Conservation (phyloP, 2,888 invertebrate genomes). For the Plebejus melissa region DNA sequence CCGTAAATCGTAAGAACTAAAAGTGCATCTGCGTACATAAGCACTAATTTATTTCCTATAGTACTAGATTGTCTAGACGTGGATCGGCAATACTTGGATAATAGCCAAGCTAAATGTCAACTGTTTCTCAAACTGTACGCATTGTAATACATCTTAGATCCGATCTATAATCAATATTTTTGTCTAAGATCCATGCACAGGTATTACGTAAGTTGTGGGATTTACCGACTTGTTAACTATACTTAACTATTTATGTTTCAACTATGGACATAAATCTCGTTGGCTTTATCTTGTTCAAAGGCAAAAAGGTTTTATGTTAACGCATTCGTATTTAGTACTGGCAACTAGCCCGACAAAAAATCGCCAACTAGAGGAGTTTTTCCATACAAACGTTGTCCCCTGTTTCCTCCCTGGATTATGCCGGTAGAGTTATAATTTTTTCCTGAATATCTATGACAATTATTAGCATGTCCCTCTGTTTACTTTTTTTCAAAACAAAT, state of each 20-base stretch:
- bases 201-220: background rate
- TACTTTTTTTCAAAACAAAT: too few species aligned
- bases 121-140: slow-evolving; percentile 27
- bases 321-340: background rate
- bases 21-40: background rate
- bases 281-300: background rate
- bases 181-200: background rate
- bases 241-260: background rate
- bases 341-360: background rate
- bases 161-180: background rate
- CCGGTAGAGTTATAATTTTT: too few species aligned
- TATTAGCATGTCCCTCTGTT: too few species aligned
- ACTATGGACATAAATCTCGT: background rate
- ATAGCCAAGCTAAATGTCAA: slow-evolving; percentile 29
- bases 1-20: background rate
- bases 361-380: too few species aligned
- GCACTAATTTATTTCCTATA: background rate
- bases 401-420: too few species aligned
- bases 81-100: slow-evolving; percentile 25
- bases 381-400: too few species aligned
- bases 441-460: too few species aligned
- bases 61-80: slow-evolving; percentile 5
- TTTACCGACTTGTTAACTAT: background rate
- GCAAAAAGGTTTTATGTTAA: background rate
- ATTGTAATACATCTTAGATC: background rate